phyloP scores from a whole-genome alignment of 2,797 vertebrate genomes.

The Microhierax caerulescens region DNA sequence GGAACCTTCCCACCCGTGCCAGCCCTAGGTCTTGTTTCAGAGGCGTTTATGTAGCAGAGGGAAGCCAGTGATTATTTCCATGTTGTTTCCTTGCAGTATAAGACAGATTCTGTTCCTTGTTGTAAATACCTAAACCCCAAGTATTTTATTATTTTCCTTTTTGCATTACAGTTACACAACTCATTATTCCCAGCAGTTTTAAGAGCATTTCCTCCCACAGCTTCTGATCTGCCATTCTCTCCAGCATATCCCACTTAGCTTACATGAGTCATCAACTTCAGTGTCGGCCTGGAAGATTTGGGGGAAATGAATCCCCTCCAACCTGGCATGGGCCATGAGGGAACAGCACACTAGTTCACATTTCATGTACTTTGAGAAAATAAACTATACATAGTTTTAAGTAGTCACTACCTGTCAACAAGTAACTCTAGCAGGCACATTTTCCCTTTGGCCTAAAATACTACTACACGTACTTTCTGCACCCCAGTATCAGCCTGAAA shows the following conservation, averaged over 20 bases:
- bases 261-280: neutral
- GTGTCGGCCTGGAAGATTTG: neutral
- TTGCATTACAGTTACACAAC: neutral
- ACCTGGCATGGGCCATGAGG: neutral
- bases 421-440: neutral
- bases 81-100: neutral
- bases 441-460: neutral
- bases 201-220: constrained; percentile 6
- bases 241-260: neutral
- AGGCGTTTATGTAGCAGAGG: neutral
- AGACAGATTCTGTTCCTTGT: neutral
- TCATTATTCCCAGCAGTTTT: constrained; percentile 35
- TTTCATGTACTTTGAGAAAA: neutral
- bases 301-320: neutral
- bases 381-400: neutral
- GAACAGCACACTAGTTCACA: neutral
- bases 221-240: constrained; percentile 20
- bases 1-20: neutral
- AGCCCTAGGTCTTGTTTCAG: neutral
- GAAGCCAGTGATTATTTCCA: neutral
- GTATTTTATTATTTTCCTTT: neutral
- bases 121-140: neutral
- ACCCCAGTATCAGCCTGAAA: neutral
- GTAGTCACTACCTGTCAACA: neutral
- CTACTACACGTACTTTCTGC: neutral